Base-by-base conservation (phyloP, 2,113 vertebrate genomes). In the Uropsilus gracilis region DNA sequence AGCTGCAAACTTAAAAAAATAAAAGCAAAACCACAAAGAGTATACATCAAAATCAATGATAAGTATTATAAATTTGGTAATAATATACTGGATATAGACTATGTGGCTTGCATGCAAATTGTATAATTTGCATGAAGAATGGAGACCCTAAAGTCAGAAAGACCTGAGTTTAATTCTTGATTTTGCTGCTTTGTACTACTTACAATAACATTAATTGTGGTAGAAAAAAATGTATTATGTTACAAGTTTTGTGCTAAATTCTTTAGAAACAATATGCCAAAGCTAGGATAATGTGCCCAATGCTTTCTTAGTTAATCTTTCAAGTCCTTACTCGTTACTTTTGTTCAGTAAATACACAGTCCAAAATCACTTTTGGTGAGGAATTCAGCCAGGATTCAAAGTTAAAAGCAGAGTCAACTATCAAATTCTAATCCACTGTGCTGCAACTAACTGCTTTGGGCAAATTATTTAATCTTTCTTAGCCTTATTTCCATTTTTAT, bases 271-370 rank as follows among this genome's bases (percentile, higher is more conserved):
- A 61, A 61, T 30, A 22, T 37, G 34, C 32, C 32, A 68, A 66
- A 16, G 66, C 17, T 22, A 68, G 32, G 34, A 37, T n/a, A n/a
- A n/a, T n/a, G n/a, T n/a, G n/a, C n/a, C n/a, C n/a, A n/a, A n/a
- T 68, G 7, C 66, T 37, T 68, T 4, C 30, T 89, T 61, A 73
- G 32, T 68, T 34, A 59, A 30, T 90, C 20, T 53, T 12, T 59
- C 8, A 73, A 73, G n/a, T 73, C 22, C 28, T 92, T 95, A 77
- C 48, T 14, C 84, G 32, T 89, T 82, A 61, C 28, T 89, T 78
- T 64, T 64, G 37, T 5, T 90, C 34, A 80, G 13, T 37, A 84
- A 85, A 48, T 69, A 69, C 78, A 14, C 30, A 69, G 10, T 10
- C 18, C 34, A 61, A 75, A 37, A 61, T 50, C 10, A 37, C 30